Conservation (phyloP, 1,140 invertebrate species). For the Popillia japonica region DNA sequence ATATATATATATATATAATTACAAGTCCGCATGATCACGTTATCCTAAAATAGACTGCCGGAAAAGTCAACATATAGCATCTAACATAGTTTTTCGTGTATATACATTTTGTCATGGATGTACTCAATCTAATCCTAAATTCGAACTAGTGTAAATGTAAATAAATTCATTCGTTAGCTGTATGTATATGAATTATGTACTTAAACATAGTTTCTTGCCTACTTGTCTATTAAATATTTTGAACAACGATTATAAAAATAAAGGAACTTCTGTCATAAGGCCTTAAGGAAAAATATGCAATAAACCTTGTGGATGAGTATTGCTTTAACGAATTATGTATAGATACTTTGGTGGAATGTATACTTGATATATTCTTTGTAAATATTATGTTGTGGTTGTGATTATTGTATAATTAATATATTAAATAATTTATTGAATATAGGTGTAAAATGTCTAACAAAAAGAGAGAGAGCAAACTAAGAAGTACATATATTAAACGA, state of each 20-base stretch:
- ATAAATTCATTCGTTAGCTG: not conserved
- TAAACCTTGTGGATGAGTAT: not conserved
- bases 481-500: not conserved
- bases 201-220: not conserved
- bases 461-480: not conserved
- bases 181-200: not conserved
- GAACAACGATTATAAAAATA: constrained; percentile 20
- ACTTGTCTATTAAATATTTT: constrained; percentile 9
- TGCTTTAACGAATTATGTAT: constrained; percentile 30
- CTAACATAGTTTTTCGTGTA: not conserved
- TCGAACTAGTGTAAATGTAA: not conserved
- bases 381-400: constrained; percentile 24
- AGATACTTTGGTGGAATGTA: not conserved
- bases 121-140: not conserved
- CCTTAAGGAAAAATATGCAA: constrained; percentile 7
- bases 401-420: constrained; percentile 9
- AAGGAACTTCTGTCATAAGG: not conserved
- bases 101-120: not conserved
- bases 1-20: not conserved
- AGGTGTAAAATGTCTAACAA: not conserved
- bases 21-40: too few species aligned
- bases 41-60: too few species aligned
- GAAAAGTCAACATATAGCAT: too few species aligned
- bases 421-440: constrained; percentile 22
- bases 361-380: not conserved